Evolutionary conservation across 2,113 vertebrate species (phyloP).

Genomic region (Emydura subglobosa): DNA sequence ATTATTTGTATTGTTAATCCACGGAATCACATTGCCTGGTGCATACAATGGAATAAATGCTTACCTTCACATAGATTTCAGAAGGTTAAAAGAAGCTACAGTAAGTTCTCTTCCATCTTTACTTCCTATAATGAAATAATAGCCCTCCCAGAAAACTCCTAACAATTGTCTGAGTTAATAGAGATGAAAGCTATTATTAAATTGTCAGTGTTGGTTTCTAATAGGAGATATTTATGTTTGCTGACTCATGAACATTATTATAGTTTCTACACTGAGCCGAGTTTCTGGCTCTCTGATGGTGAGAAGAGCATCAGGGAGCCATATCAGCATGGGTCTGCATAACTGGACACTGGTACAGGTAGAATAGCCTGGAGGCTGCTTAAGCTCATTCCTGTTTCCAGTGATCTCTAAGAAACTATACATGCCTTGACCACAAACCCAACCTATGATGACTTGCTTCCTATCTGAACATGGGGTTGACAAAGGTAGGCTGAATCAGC

Average conservation of each 20-base stretch:
- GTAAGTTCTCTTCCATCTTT: conserved; percentile 76
- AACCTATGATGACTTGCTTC: not conserved
- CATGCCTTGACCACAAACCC: not conserved
- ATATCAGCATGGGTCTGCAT: not conserved
- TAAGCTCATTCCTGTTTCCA: not conserved
- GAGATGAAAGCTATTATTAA: not conserved
- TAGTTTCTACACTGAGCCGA: not conserved
- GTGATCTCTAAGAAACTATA: not conserved
- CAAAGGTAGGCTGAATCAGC: not conserved
- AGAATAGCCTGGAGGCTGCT: not conserved
- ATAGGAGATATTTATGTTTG: not conserved
- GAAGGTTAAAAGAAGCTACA: conserved; percentile 91
- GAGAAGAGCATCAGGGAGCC: not conserved
- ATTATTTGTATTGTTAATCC: conserved; percentile 92
- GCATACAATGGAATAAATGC: conserved; percentile 92
- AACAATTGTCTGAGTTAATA: not conserved
- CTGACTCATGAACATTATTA: not conserved
- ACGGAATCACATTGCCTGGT: conserved; percentile 93
- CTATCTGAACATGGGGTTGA: not conserved
- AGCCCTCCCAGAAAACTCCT: not conserved
- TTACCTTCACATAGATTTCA: conserved; percentile 94
- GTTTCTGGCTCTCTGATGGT: not conserved
- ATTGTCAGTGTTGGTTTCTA: not conserved
- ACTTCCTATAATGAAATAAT: not conserved
- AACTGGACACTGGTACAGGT: not conserved